Percentiles rank a stretch among this genome's conserved stretches.
These are phyloP conservation scores for Tyrannus savana DNA, from an alignment of 2,113 vertebrate species.

Conservation along the genomic window DNA sequence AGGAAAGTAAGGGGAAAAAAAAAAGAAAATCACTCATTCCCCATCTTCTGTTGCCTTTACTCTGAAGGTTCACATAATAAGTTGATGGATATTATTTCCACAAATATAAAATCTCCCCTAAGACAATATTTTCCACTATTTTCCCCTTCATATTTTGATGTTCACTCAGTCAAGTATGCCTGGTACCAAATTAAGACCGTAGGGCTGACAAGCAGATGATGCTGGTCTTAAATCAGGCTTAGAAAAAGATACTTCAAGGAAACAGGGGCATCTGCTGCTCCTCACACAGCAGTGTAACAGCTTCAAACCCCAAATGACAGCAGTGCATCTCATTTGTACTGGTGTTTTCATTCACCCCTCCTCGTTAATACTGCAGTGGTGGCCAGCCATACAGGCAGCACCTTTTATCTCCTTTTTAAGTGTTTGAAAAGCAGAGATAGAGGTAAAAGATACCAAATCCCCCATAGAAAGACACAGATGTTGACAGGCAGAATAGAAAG, in stretches of 20 bases:
- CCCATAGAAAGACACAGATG: not conserved
- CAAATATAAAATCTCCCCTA: not conserved
- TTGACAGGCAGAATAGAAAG: not conserved
- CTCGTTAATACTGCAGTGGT: not conserved
- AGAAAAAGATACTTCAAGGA: conserved; percentile 1
- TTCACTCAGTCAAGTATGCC: not conserved
- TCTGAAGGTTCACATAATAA: not conserved
- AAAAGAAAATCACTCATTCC: not conserved
- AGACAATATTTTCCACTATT: not conserved
- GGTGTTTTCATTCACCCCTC: not conserved
- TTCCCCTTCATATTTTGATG: not conserved
- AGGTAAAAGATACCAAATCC: not conserved
- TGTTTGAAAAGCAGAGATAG: not conserved
- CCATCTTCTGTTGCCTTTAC: not conserved
- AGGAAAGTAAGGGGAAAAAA: accelerated
- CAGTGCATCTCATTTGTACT: not conserved
- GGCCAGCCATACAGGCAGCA: not conserved
- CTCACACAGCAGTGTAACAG: not conserved
- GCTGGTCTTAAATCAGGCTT: not conserved
- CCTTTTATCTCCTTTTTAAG: not conserved
- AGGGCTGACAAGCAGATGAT: not conserved
- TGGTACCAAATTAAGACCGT: not conserved
- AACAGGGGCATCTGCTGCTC: not conserved
- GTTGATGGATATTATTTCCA: not conserved
- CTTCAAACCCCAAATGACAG: not conserved